These are phyloP conservation scores for Zapus hudsonius DNA, from an alignment of 2,113 vertebrate genomes.

Conservation along the genomic window DNA sequence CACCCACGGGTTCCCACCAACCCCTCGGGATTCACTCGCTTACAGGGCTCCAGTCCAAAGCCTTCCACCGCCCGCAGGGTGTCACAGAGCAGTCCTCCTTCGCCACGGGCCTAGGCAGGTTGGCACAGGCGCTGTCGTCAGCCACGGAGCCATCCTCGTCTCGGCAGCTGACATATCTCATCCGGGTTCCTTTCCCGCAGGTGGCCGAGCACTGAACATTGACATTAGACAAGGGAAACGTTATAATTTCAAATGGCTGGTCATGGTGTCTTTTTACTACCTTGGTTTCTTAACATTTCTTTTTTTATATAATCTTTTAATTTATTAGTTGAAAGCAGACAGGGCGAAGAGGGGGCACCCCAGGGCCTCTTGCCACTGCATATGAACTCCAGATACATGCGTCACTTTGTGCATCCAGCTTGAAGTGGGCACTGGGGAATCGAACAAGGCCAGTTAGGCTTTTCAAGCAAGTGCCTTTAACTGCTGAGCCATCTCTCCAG, in stretches of 20 bases:
- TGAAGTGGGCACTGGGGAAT: too few relatives aligned
- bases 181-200: conserved; percentile 95
- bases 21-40: conserved; percentile 65
- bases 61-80: conserved; percentile 96
- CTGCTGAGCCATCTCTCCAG: too few relatives aligned
- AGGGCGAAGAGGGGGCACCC: too few relatives aligned
- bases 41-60: conserved; percentile 96
- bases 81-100: conserved; percentile 92
- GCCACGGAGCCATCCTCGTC: conserved; percentile 96
- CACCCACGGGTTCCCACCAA: neutral
- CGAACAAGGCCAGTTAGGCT: too few relatives aligned
- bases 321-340: too few relatives aligned
- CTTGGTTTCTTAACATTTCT: neutral
- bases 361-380: too few relatives aligned
- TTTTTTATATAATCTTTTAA: too few relatives aligned
- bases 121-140: conserved; percentile 91
- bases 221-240: conserved; percentile 42
- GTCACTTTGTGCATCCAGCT: too few relatives aligned
- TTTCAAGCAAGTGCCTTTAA: too few relatives aligned
- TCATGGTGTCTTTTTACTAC: neutral
- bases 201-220: conserved; percentile 93
- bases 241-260: neutral
- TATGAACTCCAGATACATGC: too few relatives aligned
- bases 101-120: conserved; percentile 91
- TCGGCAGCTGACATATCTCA: conserved; percentile 98